Conservation (phyloP, 2,888 invertebrate genomes). For the Clepsis dumicolana region DNA sequence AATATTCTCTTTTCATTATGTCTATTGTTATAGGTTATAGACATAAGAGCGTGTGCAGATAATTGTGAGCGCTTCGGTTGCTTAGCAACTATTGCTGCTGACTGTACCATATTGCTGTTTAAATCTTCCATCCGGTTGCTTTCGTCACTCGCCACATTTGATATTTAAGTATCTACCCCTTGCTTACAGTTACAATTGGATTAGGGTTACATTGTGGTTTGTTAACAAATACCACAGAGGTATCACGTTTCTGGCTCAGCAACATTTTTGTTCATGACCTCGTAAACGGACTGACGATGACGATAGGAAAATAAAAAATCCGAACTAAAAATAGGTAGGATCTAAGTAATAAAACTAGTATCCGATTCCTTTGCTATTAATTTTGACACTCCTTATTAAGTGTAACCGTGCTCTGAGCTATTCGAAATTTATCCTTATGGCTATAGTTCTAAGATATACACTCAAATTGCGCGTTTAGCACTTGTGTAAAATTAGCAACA, state of each 20-base stretch:
- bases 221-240: background rate
- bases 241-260: background rate
- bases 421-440: conserved; percentile 1
- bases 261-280: background rate
- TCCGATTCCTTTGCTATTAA: conserved; percentile 12
- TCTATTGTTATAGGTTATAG: too few relatives aligned
- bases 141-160: background rate
- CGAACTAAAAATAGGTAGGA: background rate
- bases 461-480: background rate
- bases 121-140: too few relatives aligned
- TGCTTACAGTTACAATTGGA: background rate
- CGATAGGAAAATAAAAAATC: background rate
- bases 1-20: too few relatives aligned
- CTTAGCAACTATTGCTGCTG: too few relatives aligned
- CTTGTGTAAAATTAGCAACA: conserved; percentile 20
- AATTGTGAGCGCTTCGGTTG: too few relatives aligned
- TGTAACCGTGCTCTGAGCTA: too few relatives aligned
- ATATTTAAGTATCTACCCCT: background rate
- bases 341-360: conserved; percentile 1
- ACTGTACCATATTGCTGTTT: too few relatives aligned
- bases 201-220: background rate
- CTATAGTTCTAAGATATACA: background rate
- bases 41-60: too few relatives aligned
- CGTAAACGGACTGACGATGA: background rate
- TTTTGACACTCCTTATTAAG: conserved; percentile 35